A percentile compares a stretch with the other conserved stretches of the same genome.
Evolutionary conservation across 53 echinoderm and acorn worm species (phyloP).

Genomic region (Glandiceps talaboti): DNA sequence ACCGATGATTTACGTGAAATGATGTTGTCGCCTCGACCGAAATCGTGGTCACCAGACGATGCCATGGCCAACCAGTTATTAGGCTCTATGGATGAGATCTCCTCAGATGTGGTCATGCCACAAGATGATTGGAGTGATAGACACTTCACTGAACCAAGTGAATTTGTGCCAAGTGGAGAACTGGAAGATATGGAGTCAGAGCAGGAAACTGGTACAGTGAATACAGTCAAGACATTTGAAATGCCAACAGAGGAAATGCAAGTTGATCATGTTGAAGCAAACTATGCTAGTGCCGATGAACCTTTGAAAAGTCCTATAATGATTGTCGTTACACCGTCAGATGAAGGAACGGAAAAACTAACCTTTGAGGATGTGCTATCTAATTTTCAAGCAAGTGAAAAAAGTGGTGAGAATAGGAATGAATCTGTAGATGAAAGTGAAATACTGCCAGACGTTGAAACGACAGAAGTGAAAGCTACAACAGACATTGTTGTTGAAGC

Average conservation of each 20-base stretch:
- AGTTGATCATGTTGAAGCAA: too few species aligned
- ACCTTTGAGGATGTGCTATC: background rate
- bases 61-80: constrained; percentile 17
- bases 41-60: constrained; percentile 43
- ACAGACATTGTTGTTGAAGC: background rate
- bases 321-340: background rate
- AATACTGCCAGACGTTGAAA: background rate
- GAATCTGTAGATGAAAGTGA: too few species aligned
- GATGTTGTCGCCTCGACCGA: background rate
- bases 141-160: constrained; percentile 3
- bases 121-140: background rate
- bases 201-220: background rate
- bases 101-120: background rate
- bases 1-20: background rate
- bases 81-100: constrained; percentile 9
- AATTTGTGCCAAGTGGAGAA: background rate
- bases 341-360: background rate
- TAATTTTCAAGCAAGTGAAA: background rate
- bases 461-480: background rate
- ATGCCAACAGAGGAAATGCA: background rate
- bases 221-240: too few species aligned
- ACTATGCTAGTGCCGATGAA: background rate
- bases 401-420: background rate
- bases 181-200: background rate
- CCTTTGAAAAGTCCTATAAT: background rate